Base-by-base conservation (phyloP, 2,888 invertebrate genomes). In the Leptinotarsa juncta region DNA sequence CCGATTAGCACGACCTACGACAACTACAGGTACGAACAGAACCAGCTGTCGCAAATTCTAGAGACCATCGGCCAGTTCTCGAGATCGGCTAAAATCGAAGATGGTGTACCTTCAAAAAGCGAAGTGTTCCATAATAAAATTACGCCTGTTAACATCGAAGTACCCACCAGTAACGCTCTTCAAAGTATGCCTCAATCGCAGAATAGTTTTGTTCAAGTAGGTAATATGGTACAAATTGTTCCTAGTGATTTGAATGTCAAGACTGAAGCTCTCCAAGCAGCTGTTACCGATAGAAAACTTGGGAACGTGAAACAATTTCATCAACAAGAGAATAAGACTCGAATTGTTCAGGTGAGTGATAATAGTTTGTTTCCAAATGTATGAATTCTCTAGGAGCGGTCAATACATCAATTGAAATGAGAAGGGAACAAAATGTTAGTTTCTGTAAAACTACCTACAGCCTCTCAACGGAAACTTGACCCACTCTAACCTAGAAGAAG, bases 151-250 rank as follows among this genome's bases (percentile, higher is more conserved):
- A n/a, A 62, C 32, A 62, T 10, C 1, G 62, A 42, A 26, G 62
- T 62, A 18, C n/a, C 60, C 15, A 14, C 15, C 15, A 60, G 23
- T 5, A 60, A 26, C 3, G n/a, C 62, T 18, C 18, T 32, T 15
- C 26, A 65, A 15, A 53, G 12, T 4, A 20, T 42, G 32, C 62
- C 57, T 16, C 65, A 65, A 16, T 48, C 65, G 65, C 60, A 62
- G 16, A 73, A 70, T 15, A 78, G 71, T 67, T 82, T 88, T 66
- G 83, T 89, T 18, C 88, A 91, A 89, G 90, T 91, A 26, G 92
- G 91, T 12, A 91, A 92, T 82, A 90, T 92, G 85, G 85, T 92
- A 53, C 91, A 91, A 86, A 91, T 92, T 42, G 90, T 91, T 18
- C 92, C 91, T 7, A 88, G 88, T 18, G 89, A 89, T 62, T 65